Evolutionary conservation across 2,888 invertebrate genomes (phyloP).

Genomic region (Mythimna loreyi): DNA sequence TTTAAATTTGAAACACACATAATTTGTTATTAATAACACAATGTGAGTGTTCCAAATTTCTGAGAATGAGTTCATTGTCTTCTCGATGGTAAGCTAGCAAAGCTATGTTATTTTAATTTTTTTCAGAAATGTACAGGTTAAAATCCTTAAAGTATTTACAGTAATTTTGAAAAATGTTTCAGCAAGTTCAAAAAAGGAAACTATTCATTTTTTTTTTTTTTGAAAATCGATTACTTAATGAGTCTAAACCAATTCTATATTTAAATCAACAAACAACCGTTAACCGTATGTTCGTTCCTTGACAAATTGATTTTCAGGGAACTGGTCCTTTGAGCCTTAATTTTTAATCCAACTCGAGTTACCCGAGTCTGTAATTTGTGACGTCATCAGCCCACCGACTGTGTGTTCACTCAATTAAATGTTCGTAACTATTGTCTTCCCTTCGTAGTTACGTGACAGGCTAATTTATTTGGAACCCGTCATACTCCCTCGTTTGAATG

Average conservation of each 20-base stretch:
- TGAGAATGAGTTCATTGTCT: conserved; percentile 4
- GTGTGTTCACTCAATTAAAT: conserved; percentile 56
- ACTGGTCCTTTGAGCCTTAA: conserved; percentile 30
- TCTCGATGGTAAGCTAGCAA: no score
- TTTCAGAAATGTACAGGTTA: neutral
- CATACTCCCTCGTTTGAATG: conserved; percentile 45
- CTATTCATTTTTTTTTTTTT: neutral
- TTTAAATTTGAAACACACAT: no score
- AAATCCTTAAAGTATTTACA: neutral
- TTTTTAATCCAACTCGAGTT: conserved; percentile 47
- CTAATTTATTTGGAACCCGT: conserved; percentile 61
- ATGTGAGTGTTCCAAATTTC: no score
- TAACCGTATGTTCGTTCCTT: conserved; percentile 14
- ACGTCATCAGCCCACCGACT: conserved; percentile 43
- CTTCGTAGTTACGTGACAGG: conserved; percentile 42
- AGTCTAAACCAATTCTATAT: conserved; percentile 27
- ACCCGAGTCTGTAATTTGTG: conserved; percentile 39
- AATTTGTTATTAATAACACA: no score
- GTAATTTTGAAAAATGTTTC: neutral
- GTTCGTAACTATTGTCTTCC: conserved; percentile 55
- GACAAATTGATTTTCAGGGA: conserved; percentile 49
- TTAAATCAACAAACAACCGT: conserved; percentile 2
- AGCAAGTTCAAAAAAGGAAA: neutral
- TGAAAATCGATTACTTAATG: neutral
- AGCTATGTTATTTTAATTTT: neutral